Conservation (phyloP, 2,888 invertebrate species). For the Candidula unifasciata region DNA sequence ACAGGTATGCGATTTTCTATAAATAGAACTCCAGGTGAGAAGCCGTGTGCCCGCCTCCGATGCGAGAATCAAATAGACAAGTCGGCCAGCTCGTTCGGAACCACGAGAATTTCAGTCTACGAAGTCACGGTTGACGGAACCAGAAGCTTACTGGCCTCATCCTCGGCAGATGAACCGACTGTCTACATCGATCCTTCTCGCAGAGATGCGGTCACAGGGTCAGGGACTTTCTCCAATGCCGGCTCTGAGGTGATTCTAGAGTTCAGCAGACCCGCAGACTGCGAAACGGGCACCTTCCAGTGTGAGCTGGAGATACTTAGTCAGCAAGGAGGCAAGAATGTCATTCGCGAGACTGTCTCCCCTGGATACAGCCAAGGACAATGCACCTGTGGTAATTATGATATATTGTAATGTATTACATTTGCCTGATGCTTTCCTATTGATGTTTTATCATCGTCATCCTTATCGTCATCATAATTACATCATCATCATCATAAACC, state of each 20-base stretch:
- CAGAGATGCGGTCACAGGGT: background rate
- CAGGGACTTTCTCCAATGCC: background rate
- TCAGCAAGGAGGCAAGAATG: background rate
- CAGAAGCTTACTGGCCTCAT: background rate
- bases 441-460: no score
- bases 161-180: background rate
- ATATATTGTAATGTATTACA: background rate
- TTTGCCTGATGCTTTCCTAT: no score
- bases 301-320: background rate
- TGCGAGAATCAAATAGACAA: no score
- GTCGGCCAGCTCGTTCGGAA: no score
- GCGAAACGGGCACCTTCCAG: background rate
- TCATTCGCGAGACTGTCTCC: background rate
- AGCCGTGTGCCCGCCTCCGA: no score
- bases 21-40: no score
- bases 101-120: no score
- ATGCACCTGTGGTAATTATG: background rate
- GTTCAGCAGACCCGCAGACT: background rate
- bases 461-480: no score
- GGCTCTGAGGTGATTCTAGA: background rate
- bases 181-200: background rate
- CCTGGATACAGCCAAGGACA: background rate
- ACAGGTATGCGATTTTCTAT: no score
- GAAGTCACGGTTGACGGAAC: no score
- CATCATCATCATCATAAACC: no score